Conservation (phyloP, 2,113 vertebrate genomes). For the Bambusicola thoracicus region DNA sequence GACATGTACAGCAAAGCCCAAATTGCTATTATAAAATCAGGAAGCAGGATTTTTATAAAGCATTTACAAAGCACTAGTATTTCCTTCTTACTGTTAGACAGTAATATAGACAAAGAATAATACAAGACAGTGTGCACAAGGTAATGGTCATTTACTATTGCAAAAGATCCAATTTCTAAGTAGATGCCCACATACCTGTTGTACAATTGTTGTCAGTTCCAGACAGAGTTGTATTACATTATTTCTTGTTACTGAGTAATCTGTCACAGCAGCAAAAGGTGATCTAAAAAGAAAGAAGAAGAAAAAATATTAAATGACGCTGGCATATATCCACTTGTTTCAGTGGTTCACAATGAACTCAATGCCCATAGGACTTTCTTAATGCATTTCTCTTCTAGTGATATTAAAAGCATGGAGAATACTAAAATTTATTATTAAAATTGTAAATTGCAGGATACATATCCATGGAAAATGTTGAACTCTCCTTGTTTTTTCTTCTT, state of each 20-base stretch:
- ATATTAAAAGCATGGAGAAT: background rate
- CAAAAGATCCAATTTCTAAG: background rate
- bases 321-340: background rate
- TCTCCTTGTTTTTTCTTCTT: background rate
- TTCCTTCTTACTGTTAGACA: background rate
- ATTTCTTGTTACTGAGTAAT: conserved; percentile 97
- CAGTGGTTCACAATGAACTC: background rate
- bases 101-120: background rate
- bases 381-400: background rate
- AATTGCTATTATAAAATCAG: background rate
- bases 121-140: background rate
- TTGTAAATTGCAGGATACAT: background rate
- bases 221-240: conserved; percentile 98
- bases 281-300: conserved; percentile 83
- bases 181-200: conserved; percentile 86
- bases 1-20: background rate
- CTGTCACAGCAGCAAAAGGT: conserved; percentile 96
- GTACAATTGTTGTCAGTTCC: conserved; percentile 97
- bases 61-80: background rate
- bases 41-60: background rate
- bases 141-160: background rate
- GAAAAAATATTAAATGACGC: background rate
- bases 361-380: background rate
- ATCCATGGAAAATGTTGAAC: background rate
- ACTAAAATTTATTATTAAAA: background rate